These are phyloP conservation scores for Labeo rohita DNA, from an alignment of 2,113 vertebrate genomes.

Conservation along the genomic window DNA sequence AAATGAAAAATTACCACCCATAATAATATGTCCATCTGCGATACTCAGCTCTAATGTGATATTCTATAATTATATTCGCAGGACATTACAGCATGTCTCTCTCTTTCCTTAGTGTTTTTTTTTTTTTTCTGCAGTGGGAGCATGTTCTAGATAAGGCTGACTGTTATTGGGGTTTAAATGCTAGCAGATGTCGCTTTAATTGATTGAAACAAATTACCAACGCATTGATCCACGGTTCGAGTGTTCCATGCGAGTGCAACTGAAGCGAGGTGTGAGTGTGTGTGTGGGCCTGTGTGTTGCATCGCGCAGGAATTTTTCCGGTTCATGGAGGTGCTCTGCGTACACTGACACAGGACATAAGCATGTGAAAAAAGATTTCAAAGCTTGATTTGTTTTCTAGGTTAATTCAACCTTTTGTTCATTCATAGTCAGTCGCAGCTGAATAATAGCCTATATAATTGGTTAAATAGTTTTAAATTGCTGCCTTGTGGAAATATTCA, in stretches of 20 bases:
- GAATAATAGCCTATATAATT: background rate
- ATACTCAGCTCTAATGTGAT: slow-evolving; percentile 26
- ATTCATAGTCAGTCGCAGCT: background rate
- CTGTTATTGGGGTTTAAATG: slow-evolving; percentile 72
- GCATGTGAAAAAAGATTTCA: background rate
- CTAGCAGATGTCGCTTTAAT: slow-evolving; percentile 80
- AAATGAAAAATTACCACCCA: slow-evolving; percentile 37
- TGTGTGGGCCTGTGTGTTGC: slow-evolving; percentile 21
- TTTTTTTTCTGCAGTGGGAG: slow-evolving; percentile 28
- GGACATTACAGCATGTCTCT: background rate
- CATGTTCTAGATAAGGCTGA: slow-evolving; percentile 28
- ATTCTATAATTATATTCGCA: slow-evolving; percentile 36
- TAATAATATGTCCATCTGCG: slow-evolving; percentile 52
- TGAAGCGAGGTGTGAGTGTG: slow-evolving; percentile 46
- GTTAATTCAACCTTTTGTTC: slow-evolving; percentile 12
- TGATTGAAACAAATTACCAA: slow-evolving; percentile 78
- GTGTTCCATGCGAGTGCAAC: slow-evolving; percentile 62
- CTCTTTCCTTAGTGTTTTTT: slow-evolving; percentile 1
- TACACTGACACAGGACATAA: background rate
- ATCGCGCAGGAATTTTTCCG: background rate
- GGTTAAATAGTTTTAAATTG: slow-evolving; percentile 7
- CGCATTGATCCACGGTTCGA: slow-evolving; percentile 70
- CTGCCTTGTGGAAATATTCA: background rate
- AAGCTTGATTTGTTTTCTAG: background rate
- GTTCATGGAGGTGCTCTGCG: slow-evolving; percentile 23